Percentiles rank a stretch among this genome's conserved stretches.
phyloP scores from a whole-genome alignment of 2,113 vertebrate species.

The Cyprinodon tularosa region DNA sequence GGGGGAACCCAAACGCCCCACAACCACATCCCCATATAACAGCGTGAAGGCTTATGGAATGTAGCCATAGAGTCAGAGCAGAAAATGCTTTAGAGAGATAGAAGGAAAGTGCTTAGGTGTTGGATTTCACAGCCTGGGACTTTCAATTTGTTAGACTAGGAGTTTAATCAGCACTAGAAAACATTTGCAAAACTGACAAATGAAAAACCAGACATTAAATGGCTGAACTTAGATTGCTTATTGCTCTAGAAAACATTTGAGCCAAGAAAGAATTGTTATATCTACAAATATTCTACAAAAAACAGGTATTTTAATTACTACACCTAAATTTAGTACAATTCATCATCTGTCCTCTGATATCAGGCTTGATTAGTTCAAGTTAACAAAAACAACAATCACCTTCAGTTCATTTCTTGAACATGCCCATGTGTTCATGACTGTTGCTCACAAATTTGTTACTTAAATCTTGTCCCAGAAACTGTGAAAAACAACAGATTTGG shows the following conservation, averaged over 20 bases:
- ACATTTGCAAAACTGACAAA: constrained; percentile 55
- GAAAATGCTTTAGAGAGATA: constrained; percentile 56
- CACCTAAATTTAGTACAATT: neutral
- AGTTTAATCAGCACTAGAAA: constrained; percentile 56
- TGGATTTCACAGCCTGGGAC: constrained; percentile 57
- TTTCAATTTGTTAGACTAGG: constrained; percentile 34
- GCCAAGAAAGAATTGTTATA: neutral
- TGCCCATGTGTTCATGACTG: neutral
- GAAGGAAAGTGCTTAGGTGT: constrained; percentile 48
- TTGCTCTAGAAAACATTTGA: neutral
- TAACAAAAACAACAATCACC: too few relatives aligned
- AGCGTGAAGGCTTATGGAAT: constrained; percentile 26
- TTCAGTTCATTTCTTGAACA: too few relatives aligned
- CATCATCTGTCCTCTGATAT: neutral
- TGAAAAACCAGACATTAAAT: constrained; percentile 35
- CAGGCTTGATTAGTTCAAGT: neutral
- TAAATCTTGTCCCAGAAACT: neutral
- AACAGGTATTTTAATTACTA: neutral
- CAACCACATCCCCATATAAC: constrained; percentile 32
- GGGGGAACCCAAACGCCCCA: constrained; percentile 46
- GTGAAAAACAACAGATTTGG: neutral
- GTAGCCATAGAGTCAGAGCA: constrained; percentile 33
- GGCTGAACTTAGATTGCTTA: constrained; percentile 20
- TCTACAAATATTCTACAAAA: neutral
- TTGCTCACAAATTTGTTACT: neutral